These are phyloP conservation scores for Salvelinus fontinalis DNA, from an alignment of 2,113 vertebrate species.

Conservation along the genomic window DNA sequence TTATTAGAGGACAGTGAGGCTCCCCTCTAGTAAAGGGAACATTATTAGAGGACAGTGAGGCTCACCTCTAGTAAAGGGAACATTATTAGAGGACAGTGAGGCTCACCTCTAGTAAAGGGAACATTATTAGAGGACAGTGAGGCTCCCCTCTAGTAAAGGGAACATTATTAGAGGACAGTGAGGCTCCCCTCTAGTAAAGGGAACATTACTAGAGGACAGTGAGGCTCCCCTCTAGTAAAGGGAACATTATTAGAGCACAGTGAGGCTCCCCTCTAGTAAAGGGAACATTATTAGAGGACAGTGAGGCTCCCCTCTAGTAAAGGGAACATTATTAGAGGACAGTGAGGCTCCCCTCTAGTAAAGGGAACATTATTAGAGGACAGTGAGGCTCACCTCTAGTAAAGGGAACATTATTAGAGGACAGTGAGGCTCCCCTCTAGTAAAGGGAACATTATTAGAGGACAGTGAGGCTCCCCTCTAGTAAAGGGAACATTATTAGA, in stretches of 20 bases:
- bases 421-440: slow-evolving; percentile 79
- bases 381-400: slow-evolving; percentile 80
- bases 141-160: slow-evolving; percentile 33
- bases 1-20: slow-evolving; percentile 34
- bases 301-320: slow-evolving; percentile 84
- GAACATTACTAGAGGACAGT: no score
- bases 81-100: not conserved
- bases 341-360: slow-evolving; percentile 82
- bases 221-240: slow-evolving; percentile 86
- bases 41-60: not conserved
- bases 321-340: slow-evolving; percentile 75
- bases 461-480: slow-evolving; percentile 78
- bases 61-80: slow-evolving; percentile 31
- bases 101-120: slow-evolving; percentile 37
- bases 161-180: not conserved
- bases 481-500: slow-evolving; percentile 81
- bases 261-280: slow-evolving; percentile 84
- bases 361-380: slow-evolving; percentile 76
- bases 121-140: not conserved
- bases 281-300: slow-evolving; percentile 74
- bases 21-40: no score
- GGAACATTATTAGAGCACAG: slow-evolving; percentile 70
- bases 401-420: slow-evolving; percentile 80
- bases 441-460: slow-evolving; percentile 80
- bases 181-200: slow-evolving; percentile 37